Evolutionary conservation across 1,140 invertebrate species (phyloP), one percentile per base, ranked within the genome.

Genomic region (Cyclina sinensis): DNA sequence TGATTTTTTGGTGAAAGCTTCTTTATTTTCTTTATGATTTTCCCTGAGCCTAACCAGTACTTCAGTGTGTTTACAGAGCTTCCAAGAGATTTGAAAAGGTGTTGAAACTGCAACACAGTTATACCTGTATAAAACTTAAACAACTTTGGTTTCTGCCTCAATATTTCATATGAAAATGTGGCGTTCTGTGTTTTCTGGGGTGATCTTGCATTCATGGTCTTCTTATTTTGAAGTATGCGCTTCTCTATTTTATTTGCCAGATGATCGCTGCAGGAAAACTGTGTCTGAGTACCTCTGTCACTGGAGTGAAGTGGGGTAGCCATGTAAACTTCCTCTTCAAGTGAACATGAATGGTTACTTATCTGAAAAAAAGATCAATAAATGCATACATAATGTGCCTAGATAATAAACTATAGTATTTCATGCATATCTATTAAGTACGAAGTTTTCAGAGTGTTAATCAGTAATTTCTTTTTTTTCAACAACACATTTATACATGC

Each of bases 101-200:
- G 80, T 27, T 11, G 65, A 14, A 82, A 82, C 27, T 65, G 57
- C 18, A 32, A 0, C 0, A 46, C 14, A 9, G 80, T 82, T n/a
- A 82, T 27, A 27, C 80, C 80, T 0, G 80, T 39, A 27, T 82
- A 82, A 68, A 82, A 82, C 65, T 65, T 82, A 65, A 82, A 82
- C 35, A 59, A 46, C 16, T 39, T 82, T 27, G 4, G 14, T 43
- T 14, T 7, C 43, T 43, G 43, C 43, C 43, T 43, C 43, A 43
- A 14, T 43, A 7, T 14, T 43, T 43, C 43, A 43, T 7, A 43
- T 43, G 43, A 43, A 43, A 43, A 43, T 14, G 4, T 43, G 43
- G 4, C 5, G 4, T 59, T 65, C 11, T 27, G 27, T 27, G 11
- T 5, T 21, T n/a, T 62, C 35, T n/a, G 7, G 24, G 16, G 5